phyloP scores from a whole-genome alignment of 30 jellyfish, hydroid and myxozoan species.

The Turritopsis dohrnii region DNA sequence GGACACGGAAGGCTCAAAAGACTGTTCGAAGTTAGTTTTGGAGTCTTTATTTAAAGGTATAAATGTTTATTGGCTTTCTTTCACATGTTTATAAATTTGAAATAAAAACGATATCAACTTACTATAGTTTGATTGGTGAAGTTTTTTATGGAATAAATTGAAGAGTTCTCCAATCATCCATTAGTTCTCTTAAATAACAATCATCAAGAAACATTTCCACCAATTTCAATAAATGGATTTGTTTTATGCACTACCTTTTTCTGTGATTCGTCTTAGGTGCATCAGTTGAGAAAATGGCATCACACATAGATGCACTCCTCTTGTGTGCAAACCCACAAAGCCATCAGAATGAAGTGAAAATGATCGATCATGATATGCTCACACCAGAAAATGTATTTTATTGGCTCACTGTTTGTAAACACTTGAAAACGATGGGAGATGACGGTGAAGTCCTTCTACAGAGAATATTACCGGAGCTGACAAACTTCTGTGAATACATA shows the following conservation, averaged over 20 bases:
- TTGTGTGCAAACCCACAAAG: slow-evolving; percentile 12
- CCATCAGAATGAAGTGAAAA: slow-evolving; percentile 38
- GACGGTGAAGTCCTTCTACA: slow-evolving; percentile 55
- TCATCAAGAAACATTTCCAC: too few species aligned
- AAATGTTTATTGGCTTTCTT: slow-evolving; percentile 2
- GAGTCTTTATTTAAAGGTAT: slow-evolving; percentile 76
- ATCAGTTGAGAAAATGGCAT: slow-evolving; percentile 25
- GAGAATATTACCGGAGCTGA: slow-evolving; percentile 62
- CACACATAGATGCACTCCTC: slow-evolving; percentile 56
- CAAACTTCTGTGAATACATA: slow-evolving; percentile 75
- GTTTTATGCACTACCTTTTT: too few species aligned
- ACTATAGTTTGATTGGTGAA: too few species aligned
- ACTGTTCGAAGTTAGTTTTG: slow-evolving; percentile 42
- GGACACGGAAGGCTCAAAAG: slow-evolving; percentile 83
- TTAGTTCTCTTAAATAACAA: too few species aligned
- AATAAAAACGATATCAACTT: not conserved
- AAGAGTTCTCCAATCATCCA: too few species aligned
- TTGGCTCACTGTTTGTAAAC: slow-evolving; percentile 79
- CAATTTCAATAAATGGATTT: too few species aligned
- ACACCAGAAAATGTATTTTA: slow-evolving; percentile 58
- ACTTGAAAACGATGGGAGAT: slow-evolving; percentile 45
- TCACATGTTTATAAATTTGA: not conserved
- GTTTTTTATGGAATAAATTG: too few species aligned
- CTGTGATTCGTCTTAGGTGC: slow-evolving; percentile 31
- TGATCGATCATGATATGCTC: slow-evolving; percentile 33